Evolutionary conservation across 2,797 vertebrate genomes (phyloP), one percentile per base, ranked within the genome.

Genomic region (Brachymystax lenok): DNA sequence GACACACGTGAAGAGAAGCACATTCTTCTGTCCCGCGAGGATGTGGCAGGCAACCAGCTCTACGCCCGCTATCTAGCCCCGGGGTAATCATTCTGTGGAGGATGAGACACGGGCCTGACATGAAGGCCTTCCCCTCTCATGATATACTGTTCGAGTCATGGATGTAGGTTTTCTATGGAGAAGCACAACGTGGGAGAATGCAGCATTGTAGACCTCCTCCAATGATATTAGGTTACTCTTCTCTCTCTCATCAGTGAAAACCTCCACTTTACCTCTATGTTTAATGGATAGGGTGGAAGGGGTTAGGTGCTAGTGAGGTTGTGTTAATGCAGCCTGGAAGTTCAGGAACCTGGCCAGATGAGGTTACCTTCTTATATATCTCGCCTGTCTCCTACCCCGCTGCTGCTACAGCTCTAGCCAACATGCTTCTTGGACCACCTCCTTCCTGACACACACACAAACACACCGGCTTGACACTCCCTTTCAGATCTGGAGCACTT

Each of bases 401-500:
- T 73, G 8, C 40, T 52, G 17, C 83, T 81, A 4, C 71, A 40
- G 19, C 19, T 59, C 56, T 8, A n/a, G 28, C 52, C 21, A 33
- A 66, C 73, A 77, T 74, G 80, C 67, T 40, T 30, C n/a, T 5
- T 64, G 46, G 54, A 82, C 54, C 54, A 56, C 54, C 54, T 56
- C 5, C 17, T 56, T 56, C 14, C 17, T n/a, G 54, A 19, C 78
- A 68, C 79, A 79, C 70, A 84, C 52, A 82, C 73, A 78, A 76
- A 74, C 54, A 63, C 56, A 30, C 33, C 16, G 17, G 17, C 51
- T 30, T 19, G 51, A 63, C 77, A 54, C 81, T 81, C 85, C 74
- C 84, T 85, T 68, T 64, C 88, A 88, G 89, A 88, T 87, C 86
- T 90, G 83, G 89, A 88, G 88, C 89, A 90, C 90, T 91, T 90